Evolutionary conservation across 2,113 vertebrate species (phyloP), one percentile per base, ranked within the genome.

Genomic region (Cyprinodon brontotheroides): DNA sequence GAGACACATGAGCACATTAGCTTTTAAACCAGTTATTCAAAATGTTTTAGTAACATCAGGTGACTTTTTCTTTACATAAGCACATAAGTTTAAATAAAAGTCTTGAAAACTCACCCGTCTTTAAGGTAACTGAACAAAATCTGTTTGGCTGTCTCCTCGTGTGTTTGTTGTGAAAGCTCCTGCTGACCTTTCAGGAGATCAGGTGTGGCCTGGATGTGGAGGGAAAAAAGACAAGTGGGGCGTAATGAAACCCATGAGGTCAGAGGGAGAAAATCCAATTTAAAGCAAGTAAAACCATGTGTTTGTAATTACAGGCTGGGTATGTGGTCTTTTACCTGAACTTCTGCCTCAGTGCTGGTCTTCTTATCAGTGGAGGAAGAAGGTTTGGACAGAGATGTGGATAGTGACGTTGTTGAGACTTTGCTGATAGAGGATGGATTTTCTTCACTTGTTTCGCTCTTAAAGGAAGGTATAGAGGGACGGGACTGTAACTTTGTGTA

Each of bases 41-140:
- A 29, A 74, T 12, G n/a, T 38, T 53, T 82, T 72, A 10, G 59
- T 40, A 67, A 15, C 15, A 75, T 41, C 12, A 75, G 12, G 5
- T 64, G 22, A 63, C 36, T 43, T 65, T 72, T 65, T 60, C 38
- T 9, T 7, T 45, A 53, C 37, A 38, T 70, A n/a, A 67, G 3
- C 4, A 39, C 50, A 68, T 36, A 61, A 43, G 66, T 15, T 11
- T 10, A n/a, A 59, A 72, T 39, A 20, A 3, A 75, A 38, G 61
- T 80, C 1, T n/a, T 38, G 29, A 68, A 41, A 85, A 96, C 98
- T 94, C 45, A 99, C 98, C 98, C 98, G 83, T 98, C 97, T 89
- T 97, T 98, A 43, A 99, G 96, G 89, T 98, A 99, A 94, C 92
- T 98, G 84, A 97, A 99, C 82, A 99, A 94, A 83, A 99, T 98